A percentile compares a stretch with the other conserved stretches of the same genome.
phyloP scores from a whole-genome alignment of 2,113 vertebrate species.

The Eidolon helvum region DNA sequence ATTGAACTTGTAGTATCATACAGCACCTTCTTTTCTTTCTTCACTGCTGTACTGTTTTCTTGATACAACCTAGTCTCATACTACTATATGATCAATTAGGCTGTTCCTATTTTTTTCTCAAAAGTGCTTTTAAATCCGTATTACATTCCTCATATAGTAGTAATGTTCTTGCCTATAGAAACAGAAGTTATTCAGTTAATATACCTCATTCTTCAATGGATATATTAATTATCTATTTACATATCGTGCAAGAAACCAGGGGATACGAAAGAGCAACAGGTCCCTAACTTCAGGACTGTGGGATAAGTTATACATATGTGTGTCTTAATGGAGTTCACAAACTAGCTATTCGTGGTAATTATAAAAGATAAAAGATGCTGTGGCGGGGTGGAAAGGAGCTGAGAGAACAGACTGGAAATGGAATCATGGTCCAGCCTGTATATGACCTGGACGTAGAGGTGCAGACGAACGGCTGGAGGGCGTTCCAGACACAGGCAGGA shows the following conservation, averaged over 20 bases:
- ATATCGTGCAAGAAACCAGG: background rate
- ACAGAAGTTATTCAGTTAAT: background rate
- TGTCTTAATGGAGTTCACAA: background rate
- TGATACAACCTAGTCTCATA: background rate
- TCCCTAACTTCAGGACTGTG: background rate
- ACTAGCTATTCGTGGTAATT: background rate
- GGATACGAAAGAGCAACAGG: background rate
- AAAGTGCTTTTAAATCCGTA: background rate
- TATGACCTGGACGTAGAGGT: background rate
- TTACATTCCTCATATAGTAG: background rate
- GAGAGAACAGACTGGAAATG: background rate
- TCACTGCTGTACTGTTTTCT: background rate
- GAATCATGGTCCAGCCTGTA: background rate
- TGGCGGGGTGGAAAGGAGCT: background rate
- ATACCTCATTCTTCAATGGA: background rate
- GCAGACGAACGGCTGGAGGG: background rate
- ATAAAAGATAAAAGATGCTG: background rate
- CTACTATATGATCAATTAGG: background rate
- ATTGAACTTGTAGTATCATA: background rate
- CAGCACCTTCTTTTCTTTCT: background rate
- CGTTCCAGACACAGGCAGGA: background rate
- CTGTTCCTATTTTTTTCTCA: background rate
- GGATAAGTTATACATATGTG: background rate
- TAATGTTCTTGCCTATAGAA: background rate
- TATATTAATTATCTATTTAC: background rate